phyloP scores from a whole-genome alignment of 2,888 invertebrate genomes.

The Stegophylla sp. region DNA sequence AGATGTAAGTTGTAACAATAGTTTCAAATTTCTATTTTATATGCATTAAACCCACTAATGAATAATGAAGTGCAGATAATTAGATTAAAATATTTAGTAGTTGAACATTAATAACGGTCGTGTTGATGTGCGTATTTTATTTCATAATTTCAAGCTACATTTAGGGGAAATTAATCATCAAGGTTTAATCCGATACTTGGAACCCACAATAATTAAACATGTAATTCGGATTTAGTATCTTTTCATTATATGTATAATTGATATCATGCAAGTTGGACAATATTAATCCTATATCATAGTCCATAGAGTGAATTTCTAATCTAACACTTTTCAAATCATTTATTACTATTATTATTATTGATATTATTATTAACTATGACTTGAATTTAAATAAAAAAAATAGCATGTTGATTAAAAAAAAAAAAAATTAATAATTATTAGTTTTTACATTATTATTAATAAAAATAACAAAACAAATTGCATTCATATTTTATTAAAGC shows the following conservation, averaged over 20 bases:
- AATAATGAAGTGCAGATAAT: slow-evolving; percentile 22
- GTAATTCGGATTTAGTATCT: slow-evolving; percentile 31
- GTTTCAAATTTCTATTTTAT: not conserved
- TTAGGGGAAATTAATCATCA: slow-evolving; percentile 17
- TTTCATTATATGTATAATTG: slow-evolving; percentile 26
- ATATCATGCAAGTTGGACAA: not conserved
- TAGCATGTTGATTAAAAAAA: no score
- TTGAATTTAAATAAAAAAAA: no score
- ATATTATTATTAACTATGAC: no score
- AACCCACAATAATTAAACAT: slow-evolving; percentile 33
- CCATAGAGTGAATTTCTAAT: no score
- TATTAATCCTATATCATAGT: slow-evolving; percentile 20
- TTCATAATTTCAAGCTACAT: slow-evolving; percentile 20
- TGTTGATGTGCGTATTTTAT: slow-evolving; percentile 29
- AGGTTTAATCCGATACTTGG: slow-evolving; percentile 15
- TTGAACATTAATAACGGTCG: slow-evolving; percentile 18
- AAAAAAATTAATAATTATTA: no score
- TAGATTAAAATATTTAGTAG: slow-evolving; percentile 23
- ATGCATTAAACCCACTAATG: not conserved
- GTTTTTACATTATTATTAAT: no score
- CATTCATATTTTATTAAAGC: no score
- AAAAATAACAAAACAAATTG: no score
- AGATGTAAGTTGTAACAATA: not conserved
- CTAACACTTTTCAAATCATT: no score
- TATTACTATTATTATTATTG: no score